Base-by-base conservation (phyloP, 2,888 invertebrate species). In the Stenoptilia bipunctidactyla region DNA sequence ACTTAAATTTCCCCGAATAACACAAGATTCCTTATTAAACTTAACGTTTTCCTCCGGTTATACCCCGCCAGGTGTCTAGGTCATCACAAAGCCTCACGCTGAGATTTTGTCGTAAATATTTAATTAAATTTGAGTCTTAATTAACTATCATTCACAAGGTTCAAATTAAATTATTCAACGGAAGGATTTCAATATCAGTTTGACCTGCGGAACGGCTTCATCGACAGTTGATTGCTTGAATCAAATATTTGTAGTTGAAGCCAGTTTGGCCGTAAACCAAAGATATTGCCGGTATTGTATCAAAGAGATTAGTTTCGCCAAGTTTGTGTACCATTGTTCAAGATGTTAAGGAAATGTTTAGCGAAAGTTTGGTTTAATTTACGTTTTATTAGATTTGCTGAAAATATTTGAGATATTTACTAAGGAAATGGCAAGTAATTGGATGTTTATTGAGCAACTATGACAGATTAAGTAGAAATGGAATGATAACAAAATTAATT, bases 231-330 rank as follows among this genome's bases (percentile, higher is more conserved):
- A 59, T 62, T 68, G 69, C 30, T 30, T 30, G n/a, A 30, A 65
- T 79, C 70, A 73, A 77, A 80, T 79, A 79, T 76, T 79, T 79
- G 73, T 69, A 66, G 66, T 67, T 71, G 61, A 65, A 68, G 66
- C 62, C 59, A 59, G 58, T 53, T 56, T 50, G 53, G 68, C 72
- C 80, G 74, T 79, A 76, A 82, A 80, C 71, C 69, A 68, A 63
- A 73, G 75, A 73, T 79, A 76, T 72, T 71, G 68, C 66, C 55
- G 61, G 72, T 68, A 80, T 82, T 80, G 79, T 80, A 66, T 75
- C 73, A 61, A 65, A 71, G 70, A 75, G 69, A 79, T 80, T 75
- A 76, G 72, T 76, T 75, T 66, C 66, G 70, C 66, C 64, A 61
- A 60, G 57, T 57, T 65, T 60, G 56, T 56, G 51, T 62, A 74